phyloP scores from a whole-genome alignment of 2,888 invertebrate species.

The Merodon equestris region DNA sequence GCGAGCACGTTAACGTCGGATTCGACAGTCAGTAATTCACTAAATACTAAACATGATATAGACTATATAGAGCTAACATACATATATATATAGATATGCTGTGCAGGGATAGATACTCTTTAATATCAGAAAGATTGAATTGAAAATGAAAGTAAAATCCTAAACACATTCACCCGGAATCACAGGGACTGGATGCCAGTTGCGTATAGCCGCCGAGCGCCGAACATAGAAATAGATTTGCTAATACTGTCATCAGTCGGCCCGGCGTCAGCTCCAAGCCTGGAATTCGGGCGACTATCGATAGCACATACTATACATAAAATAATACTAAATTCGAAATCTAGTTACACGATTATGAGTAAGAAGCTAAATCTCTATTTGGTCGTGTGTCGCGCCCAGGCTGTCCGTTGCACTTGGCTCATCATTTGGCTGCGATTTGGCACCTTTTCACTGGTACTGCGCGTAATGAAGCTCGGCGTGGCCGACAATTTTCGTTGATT shows the following conservation, averaged over 20 bases:
- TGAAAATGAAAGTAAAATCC: too few relatives aligned
- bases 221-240: conserved; percentile 45
- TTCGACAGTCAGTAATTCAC: conserved; percentile 44
- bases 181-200: too few relatives aligned
- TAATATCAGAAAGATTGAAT: conserved; percentile 8
- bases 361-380: conserved; percentile 80
- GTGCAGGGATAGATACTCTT: conserved; percentile 44
- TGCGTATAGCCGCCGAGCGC: conserved; percentile 1
- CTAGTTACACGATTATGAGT: background rate
- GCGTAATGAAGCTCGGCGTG: conserved; percentile 84
- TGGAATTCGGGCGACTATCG: conserved; percentile 18
- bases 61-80: conserved; percentile 20
- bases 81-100: conserved; percentile 52
- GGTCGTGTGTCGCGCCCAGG: conserved; percentile 93
- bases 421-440: conserved; percentile 92
- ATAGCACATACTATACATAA: conserved; percentile 22
- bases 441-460: conserved; percentile 91
- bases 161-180: too few relatives aligned
- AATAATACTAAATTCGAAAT: conserved; percentile 60
- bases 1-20: conserved; percentile 27
- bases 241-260: conserved; percentile 65
- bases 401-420: conserved; percentile 88
- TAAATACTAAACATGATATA: conserved; percentile 38
- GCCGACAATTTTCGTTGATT: conserved; percentile 79
- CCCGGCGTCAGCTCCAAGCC: background rate